Conservation (phyloP, 2,888 invertebrate genomes). For the Melipona beecheii region DNA sequence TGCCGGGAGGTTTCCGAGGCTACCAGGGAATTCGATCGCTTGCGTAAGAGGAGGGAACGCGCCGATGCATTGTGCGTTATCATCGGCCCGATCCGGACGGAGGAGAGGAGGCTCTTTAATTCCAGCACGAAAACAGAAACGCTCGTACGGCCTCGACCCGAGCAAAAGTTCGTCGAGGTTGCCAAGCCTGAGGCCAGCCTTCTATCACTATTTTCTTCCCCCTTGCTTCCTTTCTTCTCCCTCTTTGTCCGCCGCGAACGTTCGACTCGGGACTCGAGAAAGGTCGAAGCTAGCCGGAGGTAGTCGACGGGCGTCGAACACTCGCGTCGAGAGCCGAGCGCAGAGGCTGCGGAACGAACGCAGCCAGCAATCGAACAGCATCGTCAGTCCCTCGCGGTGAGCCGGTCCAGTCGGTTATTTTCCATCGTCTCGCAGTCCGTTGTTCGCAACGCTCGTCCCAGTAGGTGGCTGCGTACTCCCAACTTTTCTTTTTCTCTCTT, state of each 20-base stretch:
- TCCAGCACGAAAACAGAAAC: slow-evolving; percentile 65
- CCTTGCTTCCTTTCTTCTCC: neutral
- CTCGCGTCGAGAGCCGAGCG: slow-evolving; percentile 58
- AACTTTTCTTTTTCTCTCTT: slow-evolving; percentile 21
- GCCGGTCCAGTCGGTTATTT: slow-evolving; percentile 70
- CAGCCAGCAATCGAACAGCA: slow-evolving; percentile 49
- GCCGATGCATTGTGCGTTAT: slow-evolving; percentile 50
- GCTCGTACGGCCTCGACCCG: slow-evolving; percentile 75
- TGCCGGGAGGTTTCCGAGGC: neutral
- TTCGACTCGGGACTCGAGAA: slow-evolving; percentile 48
- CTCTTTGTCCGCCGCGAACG: slow-evolving; percentile 17
- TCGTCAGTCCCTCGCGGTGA: slow-evolving; percentile 73
- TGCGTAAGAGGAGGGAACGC: slow-evolving; percentile 37
- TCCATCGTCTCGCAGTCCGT: slow-evolving; percentile 28
- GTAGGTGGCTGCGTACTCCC: slow-evolving; percentile 46
- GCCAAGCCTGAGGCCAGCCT: slow-evolving; percentile 59
- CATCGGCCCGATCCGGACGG: slow-evolving; percentile 41
- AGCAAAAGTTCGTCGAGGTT: slow-evolving; percentile 75
- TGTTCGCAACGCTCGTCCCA: slow-evolving; percentile 34
- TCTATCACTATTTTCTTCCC: slow-evolving; percentile 10
- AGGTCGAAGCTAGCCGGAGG: slow-evolving; percentile 56
- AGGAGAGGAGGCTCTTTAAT: slow-evolving; percentile 53
- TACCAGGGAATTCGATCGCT: slow-evolving; percentile 24
- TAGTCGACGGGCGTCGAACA: slow-evolving; percentile 57
- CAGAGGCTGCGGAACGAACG: slow-evolving; percentile 55